Conservation (phyloP, 2,113 vertebrate genomes). For the Apus apus region DNA sequence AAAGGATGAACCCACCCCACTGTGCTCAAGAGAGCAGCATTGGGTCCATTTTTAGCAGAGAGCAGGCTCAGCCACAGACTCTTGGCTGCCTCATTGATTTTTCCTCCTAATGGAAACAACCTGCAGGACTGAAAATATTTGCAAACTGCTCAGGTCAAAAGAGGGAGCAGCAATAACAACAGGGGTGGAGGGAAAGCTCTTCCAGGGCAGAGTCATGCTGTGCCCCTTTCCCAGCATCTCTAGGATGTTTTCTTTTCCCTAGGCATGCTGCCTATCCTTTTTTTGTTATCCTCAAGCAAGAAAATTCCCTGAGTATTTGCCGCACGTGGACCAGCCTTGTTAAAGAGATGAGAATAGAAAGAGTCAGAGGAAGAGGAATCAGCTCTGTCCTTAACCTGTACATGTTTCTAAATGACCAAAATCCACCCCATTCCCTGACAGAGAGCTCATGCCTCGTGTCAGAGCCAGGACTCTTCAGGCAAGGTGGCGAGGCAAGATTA, state of each 20-base stretch:
- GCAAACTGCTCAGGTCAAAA: constrained; percentile 60
- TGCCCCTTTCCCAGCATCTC: background rate
- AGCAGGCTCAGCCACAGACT: constrained; percentile 38
- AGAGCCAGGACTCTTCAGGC: background rate
- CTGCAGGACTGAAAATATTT: constrained; percentile 70
- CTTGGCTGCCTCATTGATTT: constrained; percentile 69
- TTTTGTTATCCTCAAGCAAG: background rate
- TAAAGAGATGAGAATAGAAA: background rate
- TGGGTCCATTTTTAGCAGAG: constrained; percentile 44
- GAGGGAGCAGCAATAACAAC: constrained; percentile 46
- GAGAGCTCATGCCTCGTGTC: background rate
- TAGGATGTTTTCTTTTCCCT: background rate
- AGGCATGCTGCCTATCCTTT: background rate
- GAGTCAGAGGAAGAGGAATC: background rate
- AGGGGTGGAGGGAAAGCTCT: background rate
- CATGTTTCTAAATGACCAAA: background rate
- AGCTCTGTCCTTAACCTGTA: background rate
- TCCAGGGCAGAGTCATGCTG: background rate
- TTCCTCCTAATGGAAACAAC: constrained; percentile 67
- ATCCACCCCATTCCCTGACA: background rate
- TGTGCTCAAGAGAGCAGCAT: background rate
- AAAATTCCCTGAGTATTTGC: background rate
- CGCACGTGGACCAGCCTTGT: background rate
- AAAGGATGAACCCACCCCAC: background rate
- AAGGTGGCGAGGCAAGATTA: background rate